Evolutionary conservation across 2,888 invertebrate species (phyloP), one percentile per base, ranked within the genome.

Genomic region (Hirtodrosophila confusa): DNA sequence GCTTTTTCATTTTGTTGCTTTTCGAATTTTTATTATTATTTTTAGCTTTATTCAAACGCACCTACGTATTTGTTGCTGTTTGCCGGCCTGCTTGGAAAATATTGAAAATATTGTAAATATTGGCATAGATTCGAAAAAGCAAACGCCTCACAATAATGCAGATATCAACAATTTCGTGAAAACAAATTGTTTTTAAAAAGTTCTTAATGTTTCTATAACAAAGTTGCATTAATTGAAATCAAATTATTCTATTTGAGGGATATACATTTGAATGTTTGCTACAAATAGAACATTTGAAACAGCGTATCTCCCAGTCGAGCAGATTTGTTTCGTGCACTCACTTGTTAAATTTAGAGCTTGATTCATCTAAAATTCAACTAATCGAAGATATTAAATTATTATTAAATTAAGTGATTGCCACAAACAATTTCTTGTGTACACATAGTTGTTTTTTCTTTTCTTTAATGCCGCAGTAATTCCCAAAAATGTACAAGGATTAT

Each of bases 11-110:
- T 66, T 63, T 50, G 51, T 70, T 69, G 53, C 53, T 43, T 58
- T 67, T 72, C 39, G 48, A 54, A 51, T 76, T 63, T 69, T 53
- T 68, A 48, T 73, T 70, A 67, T 71, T 82, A 67, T 71, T 83
- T 77, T 69, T 68, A 66, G 76, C 76, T 57, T 73, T 75, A 69
- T 61, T 70, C 55, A 54, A 57, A 51, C 53, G 47, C 50, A 65
- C 43, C 40, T 47, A 61, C 66, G 74, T 65, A 70, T 69, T 72
- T 69, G 55, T 61, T 58, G 55, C 57, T 41, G 48, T 45, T 17
- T 48, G 39, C 29, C 48, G 41, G 45, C 63, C 56, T 66, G 50
- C 61, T 58, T 63, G 65, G 68, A 60, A 83, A 77, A 70, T 74
- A 70, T 72, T 69, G 45, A 24, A 56, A 63, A 68, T 65, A 55